These are phyloP conservation scores for Melierax canorus DNA, from an alignment of 2,113 vertebrate species.

Conservation along the genomic window DNA sequence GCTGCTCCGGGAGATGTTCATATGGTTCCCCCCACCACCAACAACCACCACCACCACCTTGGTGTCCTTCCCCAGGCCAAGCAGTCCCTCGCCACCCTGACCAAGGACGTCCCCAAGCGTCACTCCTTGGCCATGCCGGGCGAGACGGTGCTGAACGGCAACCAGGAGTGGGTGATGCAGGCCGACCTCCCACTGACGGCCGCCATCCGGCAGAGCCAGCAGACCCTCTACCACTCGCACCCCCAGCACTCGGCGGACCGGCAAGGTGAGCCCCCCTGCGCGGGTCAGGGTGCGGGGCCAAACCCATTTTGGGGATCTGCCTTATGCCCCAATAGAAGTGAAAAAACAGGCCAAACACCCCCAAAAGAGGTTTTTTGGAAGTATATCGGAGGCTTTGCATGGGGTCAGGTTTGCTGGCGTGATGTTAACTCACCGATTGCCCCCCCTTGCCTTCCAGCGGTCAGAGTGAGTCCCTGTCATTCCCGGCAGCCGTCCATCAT, in stretches of 20 bases:
- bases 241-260: constrained; percentile 87
- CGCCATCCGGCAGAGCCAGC: constrained; percentile 97
- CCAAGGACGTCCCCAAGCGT: constrained; percentile 96
- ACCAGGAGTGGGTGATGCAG: constrained; percentile 99
- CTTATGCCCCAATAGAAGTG: accelerated
- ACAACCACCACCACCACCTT: accelerated
- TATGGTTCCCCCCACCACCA: accelerated
- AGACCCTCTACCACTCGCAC: constrained; percentile 92
- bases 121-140: constrained; percentile 96
- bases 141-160: constrained; percentile 94
- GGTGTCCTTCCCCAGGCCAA: constrained; percentile 81
- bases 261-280: constrained; percentile 81
- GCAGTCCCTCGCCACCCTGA: constrained; percentile 95
- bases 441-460: constrained; percentile 69
- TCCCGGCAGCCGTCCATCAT: constrained; percentile 94
- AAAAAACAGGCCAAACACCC: not conserved
- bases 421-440: not conserved
- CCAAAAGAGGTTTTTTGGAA: accelerated
- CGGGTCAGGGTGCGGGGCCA: accelerated
- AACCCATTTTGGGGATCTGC: not conserved
- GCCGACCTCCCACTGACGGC: constrained; percentile 95
- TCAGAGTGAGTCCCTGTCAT: constrained; percentile 95
- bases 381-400: accelerated
- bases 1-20: accelerated
- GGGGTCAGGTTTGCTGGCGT: not conserved